Evolutionary conservation across 2,113 vertebrate species (phyloP).

Genomic region (Oceanodroma tethys): DNA sequence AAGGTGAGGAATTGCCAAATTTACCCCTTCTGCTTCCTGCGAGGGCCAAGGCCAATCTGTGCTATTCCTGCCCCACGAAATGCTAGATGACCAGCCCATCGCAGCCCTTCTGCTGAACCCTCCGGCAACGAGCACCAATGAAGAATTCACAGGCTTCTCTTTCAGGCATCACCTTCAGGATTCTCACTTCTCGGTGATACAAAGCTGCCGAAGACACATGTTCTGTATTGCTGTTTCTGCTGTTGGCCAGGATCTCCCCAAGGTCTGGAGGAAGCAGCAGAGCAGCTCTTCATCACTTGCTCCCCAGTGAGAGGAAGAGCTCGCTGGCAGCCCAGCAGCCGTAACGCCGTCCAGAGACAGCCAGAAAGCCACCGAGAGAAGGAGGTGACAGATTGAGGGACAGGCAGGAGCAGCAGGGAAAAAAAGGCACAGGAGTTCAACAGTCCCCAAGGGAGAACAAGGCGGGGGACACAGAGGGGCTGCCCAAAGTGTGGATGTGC

Average conservation of each 20-base stretch:
- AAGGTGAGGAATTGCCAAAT: not conserved
- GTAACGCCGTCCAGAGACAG: not conserved
- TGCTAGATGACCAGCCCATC: not conserved
- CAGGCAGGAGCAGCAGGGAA: not conserved
- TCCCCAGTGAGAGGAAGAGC: not conserved
- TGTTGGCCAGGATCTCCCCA: not conserved
- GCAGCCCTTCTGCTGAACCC: not conserved
- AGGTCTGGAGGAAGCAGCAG: not conserved
- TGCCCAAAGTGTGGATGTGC: not conserved
- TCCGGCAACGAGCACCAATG: accelerated
- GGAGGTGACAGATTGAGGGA: not conserved
- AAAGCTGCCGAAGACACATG: accelerated
- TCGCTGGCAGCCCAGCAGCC: not conserved
- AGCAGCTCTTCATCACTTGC: not conserved
- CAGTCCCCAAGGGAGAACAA: not conserved
- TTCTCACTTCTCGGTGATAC: not conserved
- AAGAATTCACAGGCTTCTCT: not conserved
- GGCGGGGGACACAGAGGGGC: not conserved
- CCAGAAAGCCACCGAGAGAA: not conserved
- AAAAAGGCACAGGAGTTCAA: not conserved
- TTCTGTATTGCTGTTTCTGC: not conserved
- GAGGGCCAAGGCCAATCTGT: not conserved
- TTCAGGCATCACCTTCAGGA: not conserved
- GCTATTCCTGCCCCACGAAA: not conserved
- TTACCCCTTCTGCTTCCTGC: not conserved